These are phyloP conservation scores for Sardina pilchardus DNA, from an alignment of 2,113 vertebrate species.

Conservation along the genomic window DNA sequence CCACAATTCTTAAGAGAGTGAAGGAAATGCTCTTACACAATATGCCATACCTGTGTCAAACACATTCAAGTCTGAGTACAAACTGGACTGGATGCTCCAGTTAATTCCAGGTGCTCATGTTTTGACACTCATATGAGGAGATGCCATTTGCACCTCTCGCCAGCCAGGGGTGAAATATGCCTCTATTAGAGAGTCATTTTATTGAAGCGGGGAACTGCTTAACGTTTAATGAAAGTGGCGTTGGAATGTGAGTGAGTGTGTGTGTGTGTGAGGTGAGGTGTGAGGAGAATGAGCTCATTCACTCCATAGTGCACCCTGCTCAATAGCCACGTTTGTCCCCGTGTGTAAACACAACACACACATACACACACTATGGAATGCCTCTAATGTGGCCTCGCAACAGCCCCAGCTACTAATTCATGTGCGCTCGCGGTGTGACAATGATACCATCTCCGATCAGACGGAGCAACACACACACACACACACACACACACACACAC, in stretches of 20 bases:
- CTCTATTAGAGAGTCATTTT: conserved; percentile 69
- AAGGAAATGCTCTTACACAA: too few species aligned
- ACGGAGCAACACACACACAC: conserved; percentile 39
- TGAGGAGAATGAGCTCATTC: conserved; percentile 72
- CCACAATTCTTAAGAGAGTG: too few species aligned
- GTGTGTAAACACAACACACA: conserved; percentile 65
- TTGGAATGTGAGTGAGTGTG: conserved; percentile 71
- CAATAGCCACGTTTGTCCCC: conserved; percentile 74
- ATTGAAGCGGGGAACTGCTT: conserved; percentile 77
- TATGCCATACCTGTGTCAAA: too few species aligned
- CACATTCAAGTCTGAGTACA: not conserved
- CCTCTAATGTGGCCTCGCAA: conserved; percentile 72
- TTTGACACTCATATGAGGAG: not conserved
- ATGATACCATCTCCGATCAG: conserved; percentile 71
- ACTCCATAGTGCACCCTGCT: conserved; percentile 58
- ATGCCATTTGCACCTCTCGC: not conserved
- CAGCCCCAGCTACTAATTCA: conserved; percentile 57
- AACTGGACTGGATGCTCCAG: not conserved
- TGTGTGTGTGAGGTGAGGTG: conserved; percentile 70
- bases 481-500: not conserved
- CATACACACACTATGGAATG: conserved; percentile 58
- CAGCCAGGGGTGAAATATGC: conserved; percentile 56
- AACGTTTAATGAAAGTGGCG: conserved; percentile 72
- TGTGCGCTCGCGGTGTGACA: conserved; percentile 56
- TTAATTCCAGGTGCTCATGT: not conserved